Evolutionary conservation across 2,113 vertebrate species (phyloP).

Genomic region (Poecile atricapillus): DNA sequence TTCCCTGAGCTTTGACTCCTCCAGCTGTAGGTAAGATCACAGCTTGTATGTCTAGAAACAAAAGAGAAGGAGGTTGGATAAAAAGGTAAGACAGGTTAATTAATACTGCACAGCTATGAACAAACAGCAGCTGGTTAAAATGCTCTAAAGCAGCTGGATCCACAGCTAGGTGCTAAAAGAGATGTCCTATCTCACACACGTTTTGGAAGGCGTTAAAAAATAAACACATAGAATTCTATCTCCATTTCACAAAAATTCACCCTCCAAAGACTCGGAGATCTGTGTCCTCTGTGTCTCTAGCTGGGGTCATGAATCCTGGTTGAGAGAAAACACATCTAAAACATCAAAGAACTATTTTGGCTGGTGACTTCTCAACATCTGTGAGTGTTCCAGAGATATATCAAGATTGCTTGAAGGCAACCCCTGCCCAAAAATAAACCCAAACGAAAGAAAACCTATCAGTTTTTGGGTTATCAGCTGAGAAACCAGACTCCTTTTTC

Average conservation of each 20-base stretch:
- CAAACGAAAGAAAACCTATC: fast-evolving
- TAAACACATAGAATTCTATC: neutral
- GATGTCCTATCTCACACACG: neutral
- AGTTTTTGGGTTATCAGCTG: neutral
- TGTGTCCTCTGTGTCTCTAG: neutral
- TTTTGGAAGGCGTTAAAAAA: neutral
- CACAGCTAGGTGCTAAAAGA: neutral
- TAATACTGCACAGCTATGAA: neutral
- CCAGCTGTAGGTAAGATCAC: neutral
- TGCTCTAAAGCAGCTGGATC: neutral
- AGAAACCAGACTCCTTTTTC: neutral
- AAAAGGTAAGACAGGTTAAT: neutral
- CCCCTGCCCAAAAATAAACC: neutral
- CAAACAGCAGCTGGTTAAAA: neutral
- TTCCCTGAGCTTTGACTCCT: neutral
- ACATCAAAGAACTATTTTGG: neutral
- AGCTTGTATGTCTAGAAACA: neutral
- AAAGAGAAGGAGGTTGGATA: neutral
- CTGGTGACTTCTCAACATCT: neutral
- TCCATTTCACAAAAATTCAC: neutral
- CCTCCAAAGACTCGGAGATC: neutral
- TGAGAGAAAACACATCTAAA: neutral
- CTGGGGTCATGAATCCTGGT: neutral
- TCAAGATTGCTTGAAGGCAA: neutral
- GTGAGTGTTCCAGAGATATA: neutral